These are phyloP conservation scores for Daphoenositta chrysoptera DNA, from an alignment of 2,113 vertebrate species.

Conservation along the genomic window DNA sequence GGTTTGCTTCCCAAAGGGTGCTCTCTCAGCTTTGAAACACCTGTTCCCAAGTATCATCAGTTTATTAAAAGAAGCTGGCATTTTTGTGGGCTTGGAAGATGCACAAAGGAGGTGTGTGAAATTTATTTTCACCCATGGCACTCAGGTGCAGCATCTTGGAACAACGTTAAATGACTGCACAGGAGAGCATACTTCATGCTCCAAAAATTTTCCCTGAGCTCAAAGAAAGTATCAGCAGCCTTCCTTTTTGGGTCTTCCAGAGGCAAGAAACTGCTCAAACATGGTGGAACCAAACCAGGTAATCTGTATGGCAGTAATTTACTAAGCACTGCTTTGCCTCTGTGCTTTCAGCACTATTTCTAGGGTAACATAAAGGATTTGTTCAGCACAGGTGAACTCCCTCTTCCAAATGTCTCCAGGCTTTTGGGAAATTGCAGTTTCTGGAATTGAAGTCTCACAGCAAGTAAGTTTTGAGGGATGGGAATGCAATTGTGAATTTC, in stretches of 20 bases:
- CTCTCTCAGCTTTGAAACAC: neutral
- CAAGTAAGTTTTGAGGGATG: neutral
- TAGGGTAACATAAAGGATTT: neutral
- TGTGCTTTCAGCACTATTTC: neutral
- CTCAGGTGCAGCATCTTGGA: neutral
- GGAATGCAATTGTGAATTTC: neutral
- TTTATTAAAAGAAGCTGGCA: neutral
- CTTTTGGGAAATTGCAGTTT: neutral
- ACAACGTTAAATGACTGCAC: neutral
- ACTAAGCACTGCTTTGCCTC: neutral
- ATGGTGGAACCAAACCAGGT: neutral
- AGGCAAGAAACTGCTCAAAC: neutral
- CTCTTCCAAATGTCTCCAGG: slow-evolving; percentile 15
- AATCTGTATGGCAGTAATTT: neutral
- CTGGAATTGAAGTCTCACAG: neutral
- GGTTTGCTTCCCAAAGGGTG: neutral
- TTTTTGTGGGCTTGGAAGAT: slow-evolving; percentile 48
- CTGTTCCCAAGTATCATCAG: neutral
- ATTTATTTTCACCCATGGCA: slow-evolving; percentile 25
- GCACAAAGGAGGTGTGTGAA: slow-evolving; percentile 40
- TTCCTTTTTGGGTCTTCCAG: neutral
- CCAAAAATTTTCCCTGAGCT: neutral
- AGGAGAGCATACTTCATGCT: neutral
- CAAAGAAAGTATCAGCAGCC: neutral
- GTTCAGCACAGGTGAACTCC: neutral